These are phyloP conservation scores for Dryobates pubescens DNA, from an alignment of 2,797 vertebrate genomes.

Conservation along the genomic window DNA sequence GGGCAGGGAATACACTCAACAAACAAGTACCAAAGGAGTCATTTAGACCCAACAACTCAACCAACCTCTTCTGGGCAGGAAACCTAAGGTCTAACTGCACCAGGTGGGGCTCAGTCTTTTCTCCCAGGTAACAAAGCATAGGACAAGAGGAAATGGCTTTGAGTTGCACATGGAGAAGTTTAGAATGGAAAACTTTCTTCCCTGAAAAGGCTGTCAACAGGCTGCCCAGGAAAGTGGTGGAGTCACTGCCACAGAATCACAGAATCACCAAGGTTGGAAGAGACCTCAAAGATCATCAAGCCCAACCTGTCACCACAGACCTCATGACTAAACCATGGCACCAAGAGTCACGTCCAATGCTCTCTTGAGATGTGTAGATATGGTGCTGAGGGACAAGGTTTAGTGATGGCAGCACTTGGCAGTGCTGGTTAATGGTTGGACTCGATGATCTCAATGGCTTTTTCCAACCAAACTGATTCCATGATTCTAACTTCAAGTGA, in stretches of 20 bases:
- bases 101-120: too few relatives aligned
- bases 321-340: too few relatives aligned
- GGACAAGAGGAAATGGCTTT: neutral
- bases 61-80: neutral
- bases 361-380: neutral
- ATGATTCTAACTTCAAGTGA: neutral
- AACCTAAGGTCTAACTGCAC: neutral
- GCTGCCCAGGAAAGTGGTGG: neutral
- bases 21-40: neutral
- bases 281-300: too few relatives aligned
- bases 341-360: too few relatives aligned
- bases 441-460: neutral
- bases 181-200: neutral
- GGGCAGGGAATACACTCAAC: neutral
- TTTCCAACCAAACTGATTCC: neutral
- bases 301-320: too few relatives aligned
- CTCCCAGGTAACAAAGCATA: neutral
- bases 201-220: neutral
- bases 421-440: neutral
- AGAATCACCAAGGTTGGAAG: too few relatives aligned
- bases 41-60: rapidly evolving
- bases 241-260: neutral
- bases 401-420: neutral
- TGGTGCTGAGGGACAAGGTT: neutral
- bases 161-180: neutral